phyloP scores from a whole-genome alignment of 2,888 invertebrate genomes.

The Microdon myrmicae region DNA sequence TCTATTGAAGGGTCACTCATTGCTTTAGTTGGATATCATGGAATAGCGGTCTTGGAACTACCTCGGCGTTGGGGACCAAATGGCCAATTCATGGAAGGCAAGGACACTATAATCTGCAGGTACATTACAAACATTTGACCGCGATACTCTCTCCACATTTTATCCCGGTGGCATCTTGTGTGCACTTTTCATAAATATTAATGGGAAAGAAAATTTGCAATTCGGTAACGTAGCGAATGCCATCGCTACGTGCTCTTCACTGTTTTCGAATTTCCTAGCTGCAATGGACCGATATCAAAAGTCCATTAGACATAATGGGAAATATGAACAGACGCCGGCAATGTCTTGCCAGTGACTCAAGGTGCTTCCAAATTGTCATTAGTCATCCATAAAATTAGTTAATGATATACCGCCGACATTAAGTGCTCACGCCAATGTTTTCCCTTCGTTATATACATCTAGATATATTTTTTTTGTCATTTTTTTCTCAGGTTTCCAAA shows the following conservation, averaged over 20 bases:
- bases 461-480: no score
- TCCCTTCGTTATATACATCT: conserved; percentile 12
- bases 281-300: conserved; percentile 32
- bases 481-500: no score
- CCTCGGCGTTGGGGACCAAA: conserved; percentile 76
- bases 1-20: conserved; percentile 74
- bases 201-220: conserved; percentile 37
- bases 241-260: conserved; percentile 2
- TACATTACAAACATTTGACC: conserved; percentile 18
- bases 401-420: conserved; percentile 42
- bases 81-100: conserved; percentile 74
- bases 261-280: conserved; percentile 5
- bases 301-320: conserved; percentile 34
- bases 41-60: conserved; percentile 75
- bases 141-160: no score
- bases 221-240: conserved; percentile 28
- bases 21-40: conserved; percentile 73
- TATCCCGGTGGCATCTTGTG: no score
- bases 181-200: conserved; percentile 46
- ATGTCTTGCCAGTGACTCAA: conserved; percentile 3
- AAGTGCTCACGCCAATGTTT: conserved; percentile 19
- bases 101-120: conserved; percentile 72
- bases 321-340: conserved; percentile 12
- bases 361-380: conserved; percentile 35
- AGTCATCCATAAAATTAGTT: conserved; percentile 45